Base-by-base conservation (phyloP, 2,888 invertebrate species). In the Argyresthia albistria region DNA sequence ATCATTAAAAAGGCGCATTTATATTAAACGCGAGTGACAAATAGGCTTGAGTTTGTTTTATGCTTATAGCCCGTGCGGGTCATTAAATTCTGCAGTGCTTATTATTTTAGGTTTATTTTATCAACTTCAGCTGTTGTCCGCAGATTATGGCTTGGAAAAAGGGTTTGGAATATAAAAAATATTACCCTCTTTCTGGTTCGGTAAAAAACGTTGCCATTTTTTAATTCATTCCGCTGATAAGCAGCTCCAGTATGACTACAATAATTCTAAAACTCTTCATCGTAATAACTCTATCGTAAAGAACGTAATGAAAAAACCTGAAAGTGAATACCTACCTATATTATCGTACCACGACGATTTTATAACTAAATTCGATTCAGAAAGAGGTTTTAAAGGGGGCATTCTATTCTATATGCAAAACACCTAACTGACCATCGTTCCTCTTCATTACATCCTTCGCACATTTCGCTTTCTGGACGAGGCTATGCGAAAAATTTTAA, bases 401-500 rank as follows among this genome's bases (percentile, higher is more conserved):
- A 25, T 25, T 25, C 25, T 25, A 25, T 25, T 25, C 25, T 25
- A 56, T 61, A 58, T 59, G 55, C 55, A 58, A 53, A 54, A 52
- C 37, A 42, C 35, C 35, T 36, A 39, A 58, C 47, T 25, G 25
- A 25, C 25, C 25, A 25, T 25, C 25, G 25, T 25, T 25, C 25
- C 25, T 25, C 25, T 25, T 35, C 12, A 46, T n/a, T 25, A 35
- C 46, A 35, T 46, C 59, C 59, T 60, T 58, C 53, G 58, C 54
- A 62, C 60, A 59, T 57, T 59, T 63, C 64, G 60, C 58, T 64
- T 65, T 62, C 61, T 57, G 58, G 58, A 70, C 70, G 69, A 65
- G 64, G 66, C 69, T 69, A 76, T 77, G 73, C 67, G 73, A 76
- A 77, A 78, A 79, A 78, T 4, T 76, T 75, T 76, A 76, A 79